These are phyloP conservation scores for Dunckerocampus dactyliophorus DNA, from an alignment of 2,113 vertebrate species.

Conservation along the genomic window DNA sequence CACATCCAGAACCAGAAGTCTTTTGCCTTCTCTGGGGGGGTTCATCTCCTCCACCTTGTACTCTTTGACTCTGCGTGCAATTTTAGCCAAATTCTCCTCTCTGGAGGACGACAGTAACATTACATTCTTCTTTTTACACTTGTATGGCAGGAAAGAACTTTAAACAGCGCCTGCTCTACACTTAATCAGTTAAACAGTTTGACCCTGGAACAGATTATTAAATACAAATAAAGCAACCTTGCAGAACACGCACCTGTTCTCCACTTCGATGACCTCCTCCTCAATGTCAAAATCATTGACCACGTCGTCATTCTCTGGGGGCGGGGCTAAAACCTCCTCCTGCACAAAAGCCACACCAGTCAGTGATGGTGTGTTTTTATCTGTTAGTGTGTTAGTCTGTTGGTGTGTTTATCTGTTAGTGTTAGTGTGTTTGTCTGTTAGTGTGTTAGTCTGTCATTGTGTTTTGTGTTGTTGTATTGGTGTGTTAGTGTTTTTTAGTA, in stretches of 20 bases:
- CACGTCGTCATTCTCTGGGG: conserved; percentile 97
- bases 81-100: conserved; percentile 97
- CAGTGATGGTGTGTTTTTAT: background rate
- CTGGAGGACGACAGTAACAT: conserved; percentile 54
- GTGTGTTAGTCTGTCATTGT: too few species aligned
- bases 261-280: conserved; percentile 97
- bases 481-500: too few species aligned
- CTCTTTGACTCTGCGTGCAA: conserved; percentile 93
- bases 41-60: conserved; percentile 96
- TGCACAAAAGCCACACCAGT: conserved; percentile 52
- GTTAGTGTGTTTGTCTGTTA: too few species aligned
- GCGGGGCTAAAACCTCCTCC: conserved; percentile 96
- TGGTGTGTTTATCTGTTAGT: too few species aligned
- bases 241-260: conserved; percentile 77
- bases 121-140: conserved; percentile 2
- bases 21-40: conserved; percentile 92
- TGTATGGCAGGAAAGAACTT: background rate
- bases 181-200: background rate
- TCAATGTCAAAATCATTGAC: conserved; percentile 99
- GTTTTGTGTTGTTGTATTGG: too few species aligned
- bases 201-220: too few species aligned
- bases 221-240: too few species aligned
- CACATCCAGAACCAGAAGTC: conserved; percentile 92
- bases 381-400: too few species aligned
- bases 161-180: background rate